Evolutionary conservation across 2,888 invertebrate species (phyloP).

Genomic region (Rhagonycha fulva): DNA sequence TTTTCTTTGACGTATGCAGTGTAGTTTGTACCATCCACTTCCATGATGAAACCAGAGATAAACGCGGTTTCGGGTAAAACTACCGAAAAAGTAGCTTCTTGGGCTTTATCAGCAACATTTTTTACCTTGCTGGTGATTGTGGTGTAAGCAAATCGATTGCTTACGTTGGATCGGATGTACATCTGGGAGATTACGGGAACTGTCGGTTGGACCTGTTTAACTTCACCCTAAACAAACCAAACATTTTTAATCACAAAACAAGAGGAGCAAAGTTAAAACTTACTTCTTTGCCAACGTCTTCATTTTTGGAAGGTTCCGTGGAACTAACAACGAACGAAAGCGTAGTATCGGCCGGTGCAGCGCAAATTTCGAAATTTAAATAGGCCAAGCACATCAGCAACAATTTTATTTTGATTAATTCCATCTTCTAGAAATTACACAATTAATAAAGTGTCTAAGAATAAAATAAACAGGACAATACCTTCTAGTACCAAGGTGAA

Average conservation of each 20-base stretch:
- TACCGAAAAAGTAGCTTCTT: slow-evolving; percentile 68
- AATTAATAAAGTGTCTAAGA: not conserved
- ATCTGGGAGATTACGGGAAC: slow-evolving; percentile 60
- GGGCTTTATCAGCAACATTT: slow-evolving; percentile 63
- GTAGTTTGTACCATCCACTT: slow-evolving; percentile 65
- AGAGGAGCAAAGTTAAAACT: not conserved
- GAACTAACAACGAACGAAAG: not conserved
- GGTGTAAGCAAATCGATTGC: slow-evolving; percentile 69
- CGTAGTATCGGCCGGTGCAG: not conserved
- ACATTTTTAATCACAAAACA: not conserved
- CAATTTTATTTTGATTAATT: not conserved
- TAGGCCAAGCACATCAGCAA: not conserved
- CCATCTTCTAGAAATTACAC: not conserved
- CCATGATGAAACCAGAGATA: slow-evolving; percentile 72
- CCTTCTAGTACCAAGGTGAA: not conserved
- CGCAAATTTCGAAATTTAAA: not conserved
- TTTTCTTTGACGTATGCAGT: slow-evolving; percentile 69
- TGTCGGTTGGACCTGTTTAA: not conserved
- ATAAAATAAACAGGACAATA: not conserved
- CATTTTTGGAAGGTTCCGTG: not conserved
- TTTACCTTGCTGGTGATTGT: slow-evolving; percentile 65
- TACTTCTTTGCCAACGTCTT: not conserved
- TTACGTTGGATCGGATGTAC: slow-evolving; percentile 64
- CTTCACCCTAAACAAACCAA: not conserved
- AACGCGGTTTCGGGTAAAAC: slow-evolving; percentile 72